These are phyloP conservation scores for Miniopterus natalensis DNA, from an alignment of 2,113 vertebrate genomes.

Conservation along the genomic window DNA sequence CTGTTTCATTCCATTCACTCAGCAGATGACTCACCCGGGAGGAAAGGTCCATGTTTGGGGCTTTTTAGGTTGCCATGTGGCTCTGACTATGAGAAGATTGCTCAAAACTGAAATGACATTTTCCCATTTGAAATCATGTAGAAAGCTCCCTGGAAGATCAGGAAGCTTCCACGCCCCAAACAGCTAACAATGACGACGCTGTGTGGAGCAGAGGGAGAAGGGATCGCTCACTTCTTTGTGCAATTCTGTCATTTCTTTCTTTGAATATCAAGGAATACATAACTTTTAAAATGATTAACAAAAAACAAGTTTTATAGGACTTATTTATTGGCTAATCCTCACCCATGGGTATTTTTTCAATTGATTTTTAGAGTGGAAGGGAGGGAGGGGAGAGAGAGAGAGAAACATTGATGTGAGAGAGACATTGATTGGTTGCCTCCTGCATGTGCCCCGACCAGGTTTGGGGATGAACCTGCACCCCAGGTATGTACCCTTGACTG, in stretches of 20 bases:
- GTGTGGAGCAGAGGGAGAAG: rapidly evolving
- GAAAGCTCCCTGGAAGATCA: not conserved
- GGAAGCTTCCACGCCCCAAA: not conserved
- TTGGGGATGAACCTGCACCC: too few species aligned
- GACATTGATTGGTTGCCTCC: too few species aligned
- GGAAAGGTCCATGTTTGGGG: constrained; percentile 95
- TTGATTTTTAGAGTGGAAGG: too few species aligned
- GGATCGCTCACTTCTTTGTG: not conserved
- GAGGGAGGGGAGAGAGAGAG: too few species aligned
- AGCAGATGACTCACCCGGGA: constrained; percentile 88
- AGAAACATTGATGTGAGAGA: too few species aligned
- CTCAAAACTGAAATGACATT: constrained; percentile 90
- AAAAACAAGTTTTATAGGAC: not conserved
- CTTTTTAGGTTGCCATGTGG: constrained; percentile 91
- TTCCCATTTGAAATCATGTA: constrained; percentile 25
- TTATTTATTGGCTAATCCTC: not conserved
- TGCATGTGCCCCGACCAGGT: too few species aligned
- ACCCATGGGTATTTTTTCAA: too few species aligned
- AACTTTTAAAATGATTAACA: not conserved
- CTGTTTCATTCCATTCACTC: not conserved
- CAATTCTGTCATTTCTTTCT: not conserved
- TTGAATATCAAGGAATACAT: not conserved
- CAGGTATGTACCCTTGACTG: too few species aligned
- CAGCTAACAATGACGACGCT: not conserved
- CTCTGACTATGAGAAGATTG: constrained; percentile 97